phyloP scores from a whole-genome alignment of 2,888 invertebrate species.

The Drosophila differens region DNA sequence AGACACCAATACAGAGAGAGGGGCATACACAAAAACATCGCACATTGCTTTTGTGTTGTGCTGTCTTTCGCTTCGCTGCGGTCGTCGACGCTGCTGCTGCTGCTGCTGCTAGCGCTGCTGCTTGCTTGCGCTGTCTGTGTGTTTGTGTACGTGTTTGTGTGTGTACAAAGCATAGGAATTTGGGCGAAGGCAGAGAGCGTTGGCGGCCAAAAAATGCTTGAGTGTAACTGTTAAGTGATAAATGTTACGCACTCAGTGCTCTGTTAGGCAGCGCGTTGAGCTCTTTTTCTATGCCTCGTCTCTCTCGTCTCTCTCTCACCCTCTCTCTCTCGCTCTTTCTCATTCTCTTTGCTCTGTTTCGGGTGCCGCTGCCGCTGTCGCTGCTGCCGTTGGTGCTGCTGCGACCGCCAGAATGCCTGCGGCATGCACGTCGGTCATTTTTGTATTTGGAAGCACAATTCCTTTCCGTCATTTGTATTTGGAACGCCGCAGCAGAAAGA shows the following conservation, averaged over 20 bases:
- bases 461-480: conserved; percentile 62
- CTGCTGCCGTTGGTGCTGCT: conserved; percentile 13
- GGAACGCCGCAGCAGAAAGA: conserved; percentile 66
- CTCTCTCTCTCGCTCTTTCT: conserved; percentile 13
- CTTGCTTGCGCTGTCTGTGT: conserved; percentile 1
- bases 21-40: conserved; percentile 41
- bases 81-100: conserved; percentile 29
- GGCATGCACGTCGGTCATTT: conserved; percentile 48
- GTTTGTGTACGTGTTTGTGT: not conserved
- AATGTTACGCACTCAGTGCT: conserved; percentile 55
- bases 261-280: conserved; percentile 20
- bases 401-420: conserved; percentile 27
- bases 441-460: conserved; percentile 58
- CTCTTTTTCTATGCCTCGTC: conserved; percentile 13
- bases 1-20: conserved; percentile 19
- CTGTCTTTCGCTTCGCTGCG: conserved; percentile 51
- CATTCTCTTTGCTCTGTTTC: conserved; percentile 18
- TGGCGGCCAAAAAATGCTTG: conserved; percentile 58
- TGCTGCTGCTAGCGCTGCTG: conserved; percentile 13
- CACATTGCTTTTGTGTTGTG: conserved; percentile 44
- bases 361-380: conserved; percentile 23
- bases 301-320: conserved; percentile 18
- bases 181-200: conserved; percentile 47
- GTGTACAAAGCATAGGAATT: conserved; percentile 66
- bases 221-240: conserved; percentile 66